Percentiles rank a stretch among this genome's conserved stretches.
Evolutionary conservation across 1,140 invertebrate genomes (phyloP).

Genomic region (Pachyrhynchus sulphureomaculatus): DNA sequence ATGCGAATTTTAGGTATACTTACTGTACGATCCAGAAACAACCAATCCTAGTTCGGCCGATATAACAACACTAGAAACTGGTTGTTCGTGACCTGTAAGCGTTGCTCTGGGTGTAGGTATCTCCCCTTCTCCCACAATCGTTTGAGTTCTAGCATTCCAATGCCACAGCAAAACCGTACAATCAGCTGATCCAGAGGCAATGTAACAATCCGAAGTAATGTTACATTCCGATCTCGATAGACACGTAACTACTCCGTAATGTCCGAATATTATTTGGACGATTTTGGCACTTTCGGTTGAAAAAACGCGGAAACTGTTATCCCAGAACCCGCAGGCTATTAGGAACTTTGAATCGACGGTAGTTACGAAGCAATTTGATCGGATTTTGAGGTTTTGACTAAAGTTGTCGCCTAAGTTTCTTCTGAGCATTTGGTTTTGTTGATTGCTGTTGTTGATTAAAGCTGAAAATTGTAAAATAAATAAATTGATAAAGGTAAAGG

Average conservation of each 20-base stretch:
- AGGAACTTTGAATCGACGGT: constrained; percentile 96
- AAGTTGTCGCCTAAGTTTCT: constrained; percentile 95
- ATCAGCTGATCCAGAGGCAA: constrained; percentile 96
- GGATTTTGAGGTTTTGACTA: constrained; percentile 90
- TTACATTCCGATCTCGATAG: constrained; percentile 97
- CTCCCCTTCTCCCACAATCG: constrained; percentile 94
- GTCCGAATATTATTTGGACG: constrained; percentile 97
- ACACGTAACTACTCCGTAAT: constrained; percentile 98
- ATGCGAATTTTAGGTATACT: no score
- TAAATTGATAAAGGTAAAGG: neutral
- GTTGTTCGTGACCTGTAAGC: constrained; percentile 94
- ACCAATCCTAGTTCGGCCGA: constrained; percentile 98
- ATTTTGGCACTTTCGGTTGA: constrained; percentile 97
- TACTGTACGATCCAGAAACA: constrained; percentile 88
- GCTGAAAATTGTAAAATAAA: constrained; percentile 54
- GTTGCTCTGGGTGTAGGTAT: constrained; percentile 93
- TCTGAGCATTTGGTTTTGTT: constrained; percentile 61
- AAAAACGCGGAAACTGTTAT: constrained; percentile 98
- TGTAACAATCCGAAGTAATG: constrained; percentile 97
- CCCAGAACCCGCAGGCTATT: constrained; percentile 99
- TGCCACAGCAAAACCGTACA: constrained; percentile 98
- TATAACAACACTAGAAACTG: constrained; percentile 92
- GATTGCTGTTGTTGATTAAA: constrained; percentile 66
- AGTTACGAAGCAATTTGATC: constrained; percentile 94
- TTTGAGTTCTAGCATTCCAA: constrained; percentile 94